These are phyloP conservation scores for Tympanuchus pallidicinctus DNA, from an alignment of 2,113 vertebrate genomes.

Conservation along the genomic window DNA sequence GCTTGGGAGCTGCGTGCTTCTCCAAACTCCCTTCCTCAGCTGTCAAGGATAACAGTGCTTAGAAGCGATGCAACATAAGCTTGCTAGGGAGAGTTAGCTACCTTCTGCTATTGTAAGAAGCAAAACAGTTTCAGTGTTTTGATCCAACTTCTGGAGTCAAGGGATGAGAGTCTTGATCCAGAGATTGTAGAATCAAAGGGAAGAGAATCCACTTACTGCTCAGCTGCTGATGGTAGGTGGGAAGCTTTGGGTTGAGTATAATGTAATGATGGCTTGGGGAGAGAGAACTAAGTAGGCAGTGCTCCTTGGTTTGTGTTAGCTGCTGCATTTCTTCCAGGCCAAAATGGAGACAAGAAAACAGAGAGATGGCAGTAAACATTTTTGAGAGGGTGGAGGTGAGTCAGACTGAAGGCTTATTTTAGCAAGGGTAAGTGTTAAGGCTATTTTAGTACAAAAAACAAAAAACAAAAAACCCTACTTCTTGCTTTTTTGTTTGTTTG, in stretches of 20 bases:
- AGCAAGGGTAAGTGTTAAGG: background rate
- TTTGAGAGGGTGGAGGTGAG: background rate
- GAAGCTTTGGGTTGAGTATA: background rate
- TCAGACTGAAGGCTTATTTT: background rate
- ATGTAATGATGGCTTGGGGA: background rate
- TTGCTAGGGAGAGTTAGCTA: background rate
- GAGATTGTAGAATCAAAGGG: too few species aligned
- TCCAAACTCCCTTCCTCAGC: background rate
- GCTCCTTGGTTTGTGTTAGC: background rate
- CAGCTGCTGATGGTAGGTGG: background rate
- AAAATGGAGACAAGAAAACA: background rate
- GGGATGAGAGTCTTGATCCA: background rate
- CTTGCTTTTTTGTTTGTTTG: background rate
- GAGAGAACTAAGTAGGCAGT: background rate
- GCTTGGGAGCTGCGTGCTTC: background rate
- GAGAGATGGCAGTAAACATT: background rate
- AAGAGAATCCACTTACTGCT: background rate
- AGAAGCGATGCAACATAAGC: background rate
- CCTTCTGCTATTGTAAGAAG: background rate
- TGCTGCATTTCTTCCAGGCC: background rate
- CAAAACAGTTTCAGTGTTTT: fast-evolving
- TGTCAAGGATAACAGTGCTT: background rate
- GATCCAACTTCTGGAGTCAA: background rate
- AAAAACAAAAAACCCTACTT: background rate
- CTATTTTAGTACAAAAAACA: background rate